Conservation (phyloP, 2,888 invertebrate species). For the Lottia gigantea region DNA sequence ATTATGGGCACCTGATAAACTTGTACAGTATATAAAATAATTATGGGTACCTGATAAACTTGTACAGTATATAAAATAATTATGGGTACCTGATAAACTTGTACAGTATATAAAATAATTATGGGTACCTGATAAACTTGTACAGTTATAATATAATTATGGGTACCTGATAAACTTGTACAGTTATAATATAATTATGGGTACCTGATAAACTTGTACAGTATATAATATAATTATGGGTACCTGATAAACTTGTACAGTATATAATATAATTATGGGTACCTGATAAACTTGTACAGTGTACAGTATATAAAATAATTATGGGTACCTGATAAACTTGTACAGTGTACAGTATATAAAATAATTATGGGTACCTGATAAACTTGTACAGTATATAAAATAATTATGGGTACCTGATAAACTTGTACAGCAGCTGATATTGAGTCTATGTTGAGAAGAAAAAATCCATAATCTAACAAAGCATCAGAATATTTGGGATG, state of each 20-base stretch:
- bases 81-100: constrained; percentile 78
- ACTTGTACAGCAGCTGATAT: constrained; percentile 86
- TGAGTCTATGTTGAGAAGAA: constrained; percentile 87
- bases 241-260: constrained; percentile 86
- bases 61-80: constrained; percentile 78
- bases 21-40: constrained; percentile 78
- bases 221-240: constrained; percentile 67
- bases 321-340: constrained; percentile 79
- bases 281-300: constrained; percentile 87
- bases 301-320: too few relatives aligned
- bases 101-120: constrained; percentile 76
- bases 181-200: constrained; percentile 71
- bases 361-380: constrained; percentile 75
- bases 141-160: constrained; percentile 74
- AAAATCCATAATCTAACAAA: constrained; percentile 89
- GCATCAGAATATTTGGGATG: constrained; percentile 88
- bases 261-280: constrained; percentile 27
- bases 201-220: constrained; percentile 84
- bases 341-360: too few relatives aligned
- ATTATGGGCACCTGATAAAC: constrained; percentile 77
- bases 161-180: constrained; percentile 82
- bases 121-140: constrained; percentile 79
- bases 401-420: constrained; percentile 75
- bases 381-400: constrained; percentile 75
- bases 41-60: constrained; percentile 77